Evolutionary conservation across 2,797 vertebrate species (phyloP), one percentile per base, ranked within the genome.

Genomic region (Channallabes apus): DNA sequence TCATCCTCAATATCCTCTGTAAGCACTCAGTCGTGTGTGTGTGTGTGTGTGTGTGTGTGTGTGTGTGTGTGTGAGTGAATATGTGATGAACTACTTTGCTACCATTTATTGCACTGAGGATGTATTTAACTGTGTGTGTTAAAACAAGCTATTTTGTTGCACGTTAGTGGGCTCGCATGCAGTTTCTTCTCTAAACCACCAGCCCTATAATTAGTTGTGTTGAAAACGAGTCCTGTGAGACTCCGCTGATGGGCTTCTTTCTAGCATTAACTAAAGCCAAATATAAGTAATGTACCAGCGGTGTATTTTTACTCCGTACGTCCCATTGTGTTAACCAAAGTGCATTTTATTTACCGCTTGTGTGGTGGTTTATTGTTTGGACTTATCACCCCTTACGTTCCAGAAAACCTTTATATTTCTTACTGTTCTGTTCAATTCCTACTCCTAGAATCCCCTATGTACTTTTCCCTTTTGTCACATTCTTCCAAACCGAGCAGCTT

Each of bases 1-100:
- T 98, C 0, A 94, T 96, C 90, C 96, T 99, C 89, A 97, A 97
- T 1, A 97, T 99, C 87, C 97, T 97, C 93, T 99, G 98, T 99
- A 97, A 96, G 98, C 94, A 86, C 84, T 82, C 41, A 59, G 9
- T 41, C 41, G 29, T 78, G 2, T 78, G 61, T 56, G 46, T 83
- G 24, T n/a, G n/a, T n/a, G n/a, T n/a, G n/a, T n/a, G n/a, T n/a
- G n/a, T n/a, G n/a, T 65, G n/a, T 75, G 54, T 64, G 27, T 73
- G 65, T 73, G 77, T 82, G 41, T 20, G 65, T 81, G 68, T 73
- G 73, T 68, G 22, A 77, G 38, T 41, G 38, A 41, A 69, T 67
- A 67, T 68, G 32, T 3, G 29, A 41, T 62, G 54, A 84, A 71
- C 24, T 35, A 58, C 77, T 80, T 32, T 51, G 56, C n/a, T 80